phyloP scores from a whole-genome alignment of 2,797 vertebrate genomes.

The Cottoperca gobio region DNA sequence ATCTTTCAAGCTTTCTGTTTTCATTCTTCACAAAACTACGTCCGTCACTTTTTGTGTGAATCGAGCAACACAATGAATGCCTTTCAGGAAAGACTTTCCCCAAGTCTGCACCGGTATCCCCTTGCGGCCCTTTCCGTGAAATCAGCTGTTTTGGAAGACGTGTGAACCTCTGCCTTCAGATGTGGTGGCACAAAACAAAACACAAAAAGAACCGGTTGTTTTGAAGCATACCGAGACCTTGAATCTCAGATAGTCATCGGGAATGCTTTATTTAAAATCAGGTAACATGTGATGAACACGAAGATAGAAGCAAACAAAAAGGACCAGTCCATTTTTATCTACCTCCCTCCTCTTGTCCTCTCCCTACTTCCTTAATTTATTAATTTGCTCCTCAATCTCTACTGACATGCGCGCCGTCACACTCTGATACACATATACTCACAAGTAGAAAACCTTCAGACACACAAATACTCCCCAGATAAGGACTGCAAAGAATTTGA shows the following conservation, averaged over 20 bases:
- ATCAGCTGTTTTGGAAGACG: no score
- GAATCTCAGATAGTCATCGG: neutral
- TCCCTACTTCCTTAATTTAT: neutral
- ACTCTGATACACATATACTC: neutral
- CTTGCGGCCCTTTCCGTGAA: neutral
- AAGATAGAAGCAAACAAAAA: neutral
- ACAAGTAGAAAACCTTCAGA: constrained; percentile 1
- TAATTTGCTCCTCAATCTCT: neutral
- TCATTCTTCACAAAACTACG: neutral
- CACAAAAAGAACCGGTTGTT: neutral
- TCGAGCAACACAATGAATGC: neutral
- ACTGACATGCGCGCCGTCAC: neutral
- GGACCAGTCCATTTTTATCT: neutral
- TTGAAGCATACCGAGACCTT: neutral
- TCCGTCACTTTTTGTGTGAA: neutral
- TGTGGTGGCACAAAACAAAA: no score
- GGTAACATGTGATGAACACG: neutral
- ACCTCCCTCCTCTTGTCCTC: neutral
- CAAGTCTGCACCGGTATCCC: neutral
- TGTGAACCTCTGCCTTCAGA: no score
- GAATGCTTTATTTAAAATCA: neutral
- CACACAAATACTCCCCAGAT: neutral
- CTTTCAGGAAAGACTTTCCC: neutral
- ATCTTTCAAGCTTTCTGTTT: no score
- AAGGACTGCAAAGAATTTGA: constrained; percentile 15